These are phyloP conservation scores for Eublepharis macularius DNA, from an alignment of 2,113 vertebrate species.

Conservation along the genomic window DNA sequence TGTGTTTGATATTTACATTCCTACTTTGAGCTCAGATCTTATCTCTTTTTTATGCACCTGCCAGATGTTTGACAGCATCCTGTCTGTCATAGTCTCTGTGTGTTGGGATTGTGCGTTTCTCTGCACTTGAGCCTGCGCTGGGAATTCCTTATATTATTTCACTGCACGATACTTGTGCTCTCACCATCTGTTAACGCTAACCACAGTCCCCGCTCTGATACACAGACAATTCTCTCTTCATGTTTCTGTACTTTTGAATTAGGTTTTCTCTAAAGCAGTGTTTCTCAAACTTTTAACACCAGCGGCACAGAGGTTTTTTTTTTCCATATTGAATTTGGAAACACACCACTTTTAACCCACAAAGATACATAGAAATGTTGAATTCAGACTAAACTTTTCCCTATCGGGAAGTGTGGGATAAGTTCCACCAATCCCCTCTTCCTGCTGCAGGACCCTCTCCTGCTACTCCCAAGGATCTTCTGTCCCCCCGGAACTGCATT, in stretches of 20 bases:
- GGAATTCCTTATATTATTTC: background rate
- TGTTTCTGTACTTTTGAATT: background rate
- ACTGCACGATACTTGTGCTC: background rate
- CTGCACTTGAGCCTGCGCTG: background rate
- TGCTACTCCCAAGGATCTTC: no score
- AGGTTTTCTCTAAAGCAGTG: background rate
- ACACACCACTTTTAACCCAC: background rate
- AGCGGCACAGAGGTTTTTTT: no score
- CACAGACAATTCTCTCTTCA: background rate
- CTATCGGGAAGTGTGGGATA: no score
- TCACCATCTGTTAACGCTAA: slow-evolving; percentile 1
- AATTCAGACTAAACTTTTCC: no score
- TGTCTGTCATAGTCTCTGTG: background rate
- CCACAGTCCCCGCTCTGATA: background rate
- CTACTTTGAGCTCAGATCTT: background rate
- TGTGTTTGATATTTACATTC: background rate
- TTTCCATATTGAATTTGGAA: background rate
- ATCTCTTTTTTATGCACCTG: background rate
- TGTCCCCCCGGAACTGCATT: no score
- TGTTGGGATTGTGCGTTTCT: background rate
- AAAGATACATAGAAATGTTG: background rate
- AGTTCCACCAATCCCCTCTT: no score
- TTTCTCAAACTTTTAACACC: background rate
- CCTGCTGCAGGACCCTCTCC: no score
- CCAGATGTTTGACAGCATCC: background rate